Percentiles rank a stretch among this genome's conserved stretches.
These are phyloP conservation scores for Alfaro cultratus DNA, from an alignment of 2,797 vertebrate genomes.

Conservation along the genomic window DNA sequence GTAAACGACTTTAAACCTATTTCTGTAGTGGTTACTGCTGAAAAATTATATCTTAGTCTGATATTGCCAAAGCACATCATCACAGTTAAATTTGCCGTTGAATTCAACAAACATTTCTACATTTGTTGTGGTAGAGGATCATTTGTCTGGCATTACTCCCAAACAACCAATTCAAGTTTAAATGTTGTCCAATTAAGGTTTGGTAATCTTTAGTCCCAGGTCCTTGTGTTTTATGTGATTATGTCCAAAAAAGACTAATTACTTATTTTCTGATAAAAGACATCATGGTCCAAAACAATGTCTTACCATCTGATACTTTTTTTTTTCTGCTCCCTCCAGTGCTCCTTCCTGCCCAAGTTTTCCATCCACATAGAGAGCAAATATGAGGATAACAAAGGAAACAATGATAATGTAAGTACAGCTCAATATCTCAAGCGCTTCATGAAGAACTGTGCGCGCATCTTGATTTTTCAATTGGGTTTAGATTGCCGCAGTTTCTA, in stretches of 20 bases:
- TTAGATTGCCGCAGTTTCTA: background rate
- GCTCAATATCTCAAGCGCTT: background rate
- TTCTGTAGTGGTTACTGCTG: background rate
- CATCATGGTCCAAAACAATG: background rate
- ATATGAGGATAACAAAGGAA: constrained; percentile 85
- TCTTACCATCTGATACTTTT: constrained; percentile 9
- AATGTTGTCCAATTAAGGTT: background rate
- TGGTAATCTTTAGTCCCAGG: constrained; percentile 17
- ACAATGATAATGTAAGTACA: constrained; percentile 90
- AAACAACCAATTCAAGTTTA: background rate
- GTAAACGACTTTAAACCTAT: background rate
- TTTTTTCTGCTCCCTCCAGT: constrained; percentile 72
- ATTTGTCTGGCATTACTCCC: background rate
- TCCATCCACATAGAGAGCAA: constrained; percentile 98
- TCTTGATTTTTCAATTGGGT: constrained; percentile 7
- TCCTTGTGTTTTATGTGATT: constrained; percentile 20
- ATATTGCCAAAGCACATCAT: background rate
- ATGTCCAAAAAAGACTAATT: background rate
- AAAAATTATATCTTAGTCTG: background rate
- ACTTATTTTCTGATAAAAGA: constrained; percentile 17
- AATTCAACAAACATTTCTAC: background rate
- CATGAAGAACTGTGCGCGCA: background rate
- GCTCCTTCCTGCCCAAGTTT: constrained; percentile 95
- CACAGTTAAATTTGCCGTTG: background rate
- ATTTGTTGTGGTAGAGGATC: background rate